These are phyloP conservation scores for Dendrolimus punctatus DNA, from an alignment of 1,140 invertebrate species.

Conservation along the genomic window DNA sequence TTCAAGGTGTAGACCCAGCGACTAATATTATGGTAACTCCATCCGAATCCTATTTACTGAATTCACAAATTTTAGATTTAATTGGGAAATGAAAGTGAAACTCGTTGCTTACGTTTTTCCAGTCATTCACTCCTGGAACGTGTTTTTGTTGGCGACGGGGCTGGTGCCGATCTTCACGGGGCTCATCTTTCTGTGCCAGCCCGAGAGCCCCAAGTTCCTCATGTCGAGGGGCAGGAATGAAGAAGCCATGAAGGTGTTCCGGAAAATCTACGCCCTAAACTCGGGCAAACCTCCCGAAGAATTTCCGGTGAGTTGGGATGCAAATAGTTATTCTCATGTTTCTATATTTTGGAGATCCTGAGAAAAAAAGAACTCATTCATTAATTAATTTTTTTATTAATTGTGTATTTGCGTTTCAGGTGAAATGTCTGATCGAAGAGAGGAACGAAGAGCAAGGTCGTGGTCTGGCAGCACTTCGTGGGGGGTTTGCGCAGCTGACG, in stretches of 20 bases:
- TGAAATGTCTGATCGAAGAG: slow-evolving; percentile 57
- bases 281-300: slow-evolving; percentile 73
- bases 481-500: slow-evolving; percentile 59
- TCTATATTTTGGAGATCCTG: background rate
- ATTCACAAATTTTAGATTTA: too few species aligned
- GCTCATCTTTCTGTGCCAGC: slow-evolving; percentile 76
- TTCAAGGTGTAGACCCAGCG: too few species aligned
- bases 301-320: slow-evolving; percentile 74
- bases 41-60: too few species aligned
- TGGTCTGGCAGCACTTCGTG: slow-evolving; percentile 57
- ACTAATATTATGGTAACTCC: too few species aligned
- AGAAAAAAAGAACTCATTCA: background rate
- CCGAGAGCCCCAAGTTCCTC: slow-evolving; percentile 88
- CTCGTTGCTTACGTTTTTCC: slow-evolving; percentile 17
- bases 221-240: slow-evolving; percentile 81
- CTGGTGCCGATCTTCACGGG: slow-evolving; percentile 78
- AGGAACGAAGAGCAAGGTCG: slow-evolving; percentile 40
- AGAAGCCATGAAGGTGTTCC: slow-evolving; percentile 77
- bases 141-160: slow-evolving; percentile 79
- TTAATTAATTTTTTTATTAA: too few species aligned
- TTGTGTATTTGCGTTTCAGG: slow-evolving; percentile 18
- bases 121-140: slow-evolving; percentile 81
- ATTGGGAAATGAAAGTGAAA: too few species aligned
- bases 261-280: slow-evolving; percentile 75
- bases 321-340: background rate